phyloP scores from a whole-genome alignment of 2,888 invertebrate species.

The Lobophora halterata region DNA sequence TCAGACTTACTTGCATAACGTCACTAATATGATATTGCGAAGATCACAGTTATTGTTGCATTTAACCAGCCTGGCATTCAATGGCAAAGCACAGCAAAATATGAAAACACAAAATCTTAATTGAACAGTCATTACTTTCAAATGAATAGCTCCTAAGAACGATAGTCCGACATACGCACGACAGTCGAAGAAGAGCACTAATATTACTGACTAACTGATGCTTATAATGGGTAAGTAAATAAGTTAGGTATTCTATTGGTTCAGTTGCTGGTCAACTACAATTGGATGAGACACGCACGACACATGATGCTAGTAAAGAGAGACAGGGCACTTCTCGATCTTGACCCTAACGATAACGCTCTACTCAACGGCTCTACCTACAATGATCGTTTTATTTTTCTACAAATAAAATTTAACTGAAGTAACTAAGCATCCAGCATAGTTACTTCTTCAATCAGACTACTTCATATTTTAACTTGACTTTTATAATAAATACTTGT shows the following conservation, averaged over 20 bases:
- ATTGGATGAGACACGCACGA: constrained; percentile 37
- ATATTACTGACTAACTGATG: constrained; percentile 3
- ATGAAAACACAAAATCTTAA: constrained; percentile 19
- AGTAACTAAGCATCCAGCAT: neutral
- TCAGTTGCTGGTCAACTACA: constrained; percentile 26
- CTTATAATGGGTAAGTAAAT: constrained; percentile 18
- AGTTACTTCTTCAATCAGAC: too few species aligned
- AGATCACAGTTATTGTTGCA: constrained; percentile 30
- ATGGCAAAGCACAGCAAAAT: constrained; percentile 28
- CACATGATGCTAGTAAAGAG: constrained; percentile 38
- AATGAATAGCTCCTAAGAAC: constrained; percentile 1
- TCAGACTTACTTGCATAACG: constrained; percentile 28
- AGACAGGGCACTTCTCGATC: constrained; percentile 38
- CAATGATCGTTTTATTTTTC: constrained; percentile 19
- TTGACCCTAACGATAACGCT: constrained; percentile 48
- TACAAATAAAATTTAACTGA: constrained; percentile 3
- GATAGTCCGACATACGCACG: neutral
- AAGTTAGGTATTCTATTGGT: constrained; percentile 17
- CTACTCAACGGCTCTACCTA: too few species aligned
- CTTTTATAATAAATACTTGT: too few species aligned
- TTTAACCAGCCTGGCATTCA: constrained; percentile 21
- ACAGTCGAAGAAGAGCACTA: constrained; percentile 12
- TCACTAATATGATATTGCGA: constrained; percentile 20
- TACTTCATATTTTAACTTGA: too few species aligned
- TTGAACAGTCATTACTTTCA: constrained; percentile 30